Evolutionary conservation across 2,888 invertebrate species (phyloP), one percentile per base, ranked within the genome.

Genomic region (Lepidochrysops patricia): DNA sequence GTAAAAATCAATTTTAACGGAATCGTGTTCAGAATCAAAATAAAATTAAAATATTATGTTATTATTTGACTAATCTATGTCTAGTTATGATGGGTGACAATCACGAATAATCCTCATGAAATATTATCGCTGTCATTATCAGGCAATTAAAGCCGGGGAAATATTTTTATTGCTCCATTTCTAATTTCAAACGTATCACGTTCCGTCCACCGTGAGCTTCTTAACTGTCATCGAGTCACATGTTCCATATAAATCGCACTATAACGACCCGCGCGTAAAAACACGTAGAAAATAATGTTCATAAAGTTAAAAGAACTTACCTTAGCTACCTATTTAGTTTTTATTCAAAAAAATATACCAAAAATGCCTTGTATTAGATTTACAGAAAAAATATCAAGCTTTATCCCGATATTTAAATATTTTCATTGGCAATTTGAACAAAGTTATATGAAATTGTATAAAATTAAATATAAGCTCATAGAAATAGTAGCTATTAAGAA

Each of bases 201-300:
- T 69, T 68, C 64, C 54, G 62, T 59, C 63, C 65, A 65, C 68
- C 75, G 80, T 70, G 64, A 66, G 70, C 69, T 69, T 74, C 73
- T 73, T 77, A 81, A 81, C 75, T 79, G 83, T 84, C 86, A 75
- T 70, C 80, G 67, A 67, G 66, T 78, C 82, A 79, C 71, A 75
- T 79, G 82, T 75, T 82, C 74, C 71, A 68, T 75, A 83, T 84
- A 85, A 84, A 84, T 84, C 73, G 74, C 70, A 64, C 63, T 72
- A 71, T 84, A 84, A 84, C 80, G 82, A 77, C 73, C 67, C 78
- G 76, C 74, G 72, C 35, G n/a, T 75, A 73, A 83, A 83, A 83
- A 83, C 79, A 79, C 75, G 12, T 35, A 7, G 2, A n/a, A n/a
- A n/a, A n/a, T n/a, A n/a, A n/a, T n/a, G n/a, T n/a, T n/a, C n/a